Evolutionary conservation across 2,797 vertebrate genomes (phyloP), one percentile per base, ranked within the genome.

Genomic region (Aeoliscus strigatus): DNA sequence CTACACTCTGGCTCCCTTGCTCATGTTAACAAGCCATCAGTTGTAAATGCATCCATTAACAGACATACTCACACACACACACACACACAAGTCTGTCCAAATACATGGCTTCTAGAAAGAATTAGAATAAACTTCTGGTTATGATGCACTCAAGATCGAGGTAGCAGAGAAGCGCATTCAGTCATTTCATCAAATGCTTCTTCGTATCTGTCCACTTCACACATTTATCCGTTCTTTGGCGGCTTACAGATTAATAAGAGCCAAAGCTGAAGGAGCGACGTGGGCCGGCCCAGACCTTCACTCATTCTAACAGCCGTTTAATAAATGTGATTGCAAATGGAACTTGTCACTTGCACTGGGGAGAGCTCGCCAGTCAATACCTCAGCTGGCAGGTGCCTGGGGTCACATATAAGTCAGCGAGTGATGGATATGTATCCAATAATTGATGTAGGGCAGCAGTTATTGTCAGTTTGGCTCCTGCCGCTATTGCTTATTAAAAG

Each of bases 341-440:
- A 86, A 88, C 84, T 87, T 87, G 89, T 89, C 87, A 89, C 84
- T 79, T 80, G 81, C 76, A 61, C 79, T 80, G 62, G 84, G 77
- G 80, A 80, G 81, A 75, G 78, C 72, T 45, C 70, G 70, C 73
- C 71, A 77, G 85, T 89, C 89, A 86, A 89, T 89, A 88, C 82
- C 75, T 78, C 73, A 73, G 81, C 82, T 86, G 86, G 80, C 86
- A 88, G 87, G 87, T 87, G 87, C 84, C 81, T 82, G 79, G 86
- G 88, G 86, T 88, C 86, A 86, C 81, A 75, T 86, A 86, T 86
- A 87, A 86, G 87, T 89, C 88, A 85, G 72, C 56, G 24, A 56
- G 80, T 89, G 89, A 89, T 90, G 87, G 89, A 90, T 90, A 89
- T 79, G 83, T 87, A 87, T 87, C 86, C 88, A 85, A 88, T 90